Evolutionary conservation across 2,113 vertebrate species (phyloP).

Genomic region (Calidris pygmaea): DNA sequence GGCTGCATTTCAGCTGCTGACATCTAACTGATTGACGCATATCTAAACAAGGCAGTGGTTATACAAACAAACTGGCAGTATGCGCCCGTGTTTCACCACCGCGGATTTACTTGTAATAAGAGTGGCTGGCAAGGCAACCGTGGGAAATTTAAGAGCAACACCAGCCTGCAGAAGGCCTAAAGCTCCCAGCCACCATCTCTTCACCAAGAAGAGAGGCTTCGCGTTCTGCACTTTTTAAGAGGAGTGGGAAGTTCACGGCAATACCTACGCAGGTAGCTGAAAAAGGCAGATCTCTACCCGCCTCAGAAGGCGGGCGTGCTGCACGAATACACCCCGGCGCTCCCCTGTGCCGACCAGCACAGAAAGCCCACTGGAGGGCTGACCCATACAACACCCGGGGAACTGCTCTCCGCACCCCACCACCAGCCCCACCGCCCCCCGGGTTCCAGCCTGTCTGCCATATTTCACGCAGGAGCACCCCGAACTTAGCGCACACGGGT

Average conservation of each 20-base stretch:
- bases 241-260: neutral
- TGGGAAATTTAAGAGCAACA: slow-evolving; percentile 11
- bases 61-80: neutral
- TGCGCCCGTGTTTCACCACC: neutral
- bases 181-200: neutral
- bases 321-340: neutral
- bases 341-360: neutral
- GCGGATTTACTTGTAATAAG: neutral
- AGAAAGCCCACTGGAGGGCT: neutral
- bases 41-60: neutral
- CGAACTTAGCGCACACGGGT: neutral
- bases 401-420: neutral
- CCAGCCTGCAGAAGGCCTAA: neutral
- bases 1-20: neutral
- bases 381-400: neutral
- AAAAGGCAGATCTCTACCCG: neutral
- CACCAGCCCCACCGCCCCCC: neutral
- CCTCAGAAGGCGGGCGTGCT: neutral
- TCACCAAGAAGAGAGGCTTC: neutral
- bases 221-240: neutral
- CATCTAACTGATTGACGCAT: neutral
- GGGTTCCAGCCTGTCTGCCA: neutral
- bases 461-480: neutral
- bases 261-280: neutral
- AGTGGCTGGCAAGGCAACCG: neutral